Evolutionary conservation across 2,888 invertebrate genomes (phyloP).

Genomic region (Trichopria drosophilae): DNA sequence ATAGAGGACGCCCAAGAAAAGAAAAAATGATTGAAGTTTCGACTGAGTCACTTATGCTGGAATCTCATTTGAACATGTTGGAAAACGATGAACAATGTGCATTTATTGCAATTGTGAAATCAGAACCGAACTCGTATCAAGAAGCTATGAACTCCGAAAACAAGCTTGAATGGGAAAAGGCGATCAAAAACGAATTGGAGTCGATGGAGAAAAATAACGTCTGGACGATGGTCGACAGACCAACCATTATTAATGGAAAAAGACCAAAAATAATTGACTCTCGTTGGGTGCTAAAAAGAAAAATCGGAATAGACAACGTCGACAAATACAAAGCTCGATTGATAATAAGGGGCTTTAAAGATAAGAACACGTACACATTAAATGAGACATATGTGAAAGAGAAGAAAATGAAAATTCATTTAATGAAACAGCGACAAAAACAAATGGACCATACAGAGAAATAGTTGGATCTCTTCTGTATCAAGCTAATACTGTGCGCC

Average conservation of each 20-base stretch:
- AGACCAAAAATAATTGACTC: too few relatives aligned
- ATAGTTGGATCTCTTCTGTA: conserved; percentile 33
- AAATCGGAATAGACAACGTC: conserved; percentile 3
- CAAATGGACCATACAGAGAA: conserved; percentile 29
- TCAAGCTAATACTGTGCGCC: conserved; percentile 29
- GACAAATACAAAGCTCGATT: conserved; percentile 21
- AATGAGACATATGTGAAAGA: conserved; percentile 12
- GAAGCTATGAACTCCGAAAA: conserved; percentile 11
- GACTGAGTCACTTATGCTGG: too few relatives aligned
- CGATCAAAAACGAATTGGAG: conserved; percentile 16
- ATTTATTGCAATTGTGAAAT: too few relatives aligned
- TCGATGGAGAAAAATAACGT: conserved; percentile 26
- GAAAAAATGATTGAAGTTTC: not conserved
- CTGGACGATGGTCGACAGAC: conserved; percentile 22
- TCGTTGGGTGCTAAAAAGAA: conserved; percentile 30
- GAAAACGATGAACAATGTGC: too few relatives aligned
- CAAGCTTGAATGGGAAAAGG: conserved; percentile 12
- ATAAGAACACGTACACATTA: conserved; percentile 9
- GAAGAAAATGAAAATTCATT: conserved; percentile 9
- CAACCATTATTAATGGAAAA: conserved; percentile 5
- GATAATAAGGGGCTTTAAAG: conserved; percentile 20
- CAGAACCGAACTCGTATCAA: too few relatives aligned
- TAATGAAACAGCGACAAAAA: conserved; percentile 11
- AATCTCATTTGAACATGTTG: too few relatives aligned
- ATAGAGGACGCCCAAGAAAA: too few relatives aligned